Evolutionary conservation across 2,797 vertebrate genomes (phyloP), one percentile per base, ranked within the genome.

Genomic region (Sarcophilus harrisii): DNA sequence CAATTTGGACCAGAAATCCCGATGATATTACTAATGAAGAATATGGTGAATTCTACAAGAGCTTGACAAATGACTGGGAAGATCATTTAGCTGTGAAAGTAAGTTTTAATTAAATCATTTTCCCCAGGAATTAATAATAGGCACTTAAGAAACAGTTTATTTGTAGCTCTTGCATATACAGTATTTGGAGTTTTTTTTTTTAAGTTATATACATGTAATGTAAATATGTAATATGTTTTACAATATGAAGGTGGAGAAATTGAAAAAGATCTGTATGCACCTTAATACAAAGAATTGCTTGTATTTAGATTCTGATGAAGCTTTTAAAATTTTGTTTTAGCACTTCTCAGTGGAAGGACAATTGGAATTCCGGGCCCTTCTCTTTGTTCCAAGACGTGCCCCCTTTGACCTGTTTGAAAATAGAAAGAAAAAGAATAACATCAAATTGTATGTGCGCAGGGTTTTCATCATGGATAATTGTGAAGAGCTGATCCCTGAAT

Each of bases 391-490:
- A 14, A 99, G 99, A 92, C 99, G 99, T 92, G 99, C 99, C 30
- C 98, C 99, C 0, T 99, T 99, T 0, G 99, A 99, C 96, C 98
- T 99, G 4, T 99, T 99, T 97, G 99, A 99, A 58, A 99, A 99
- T 98, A 99, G 99, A 96, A 99, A 99, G 97, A 99, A 99, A 97
- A 99, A 99, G 95, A 99, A 99, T 96, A 99, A 99, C 93, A 99
- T 99, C 60, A 99, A 99, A 98, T 96, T 99, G 87, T 99, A 99
- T 0, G 99, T 99, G 30, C 99, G 99, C 96, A 99, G 99, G 94
- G 99, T 99, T 58, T 99, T 99, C 96, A 99, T 99, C 98, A 99
- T 99, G 99, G 99, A 99, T 98, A 99, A 99, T 98, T 99, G 99
- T 0, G 99, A 99, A 58, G 99, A 99, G 10, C 98, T 99, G 30